phyloP scores from a whole-genome alignment of 35 echinoderm and acorn worm species.

The Stichopus chloronotus region DNA sequence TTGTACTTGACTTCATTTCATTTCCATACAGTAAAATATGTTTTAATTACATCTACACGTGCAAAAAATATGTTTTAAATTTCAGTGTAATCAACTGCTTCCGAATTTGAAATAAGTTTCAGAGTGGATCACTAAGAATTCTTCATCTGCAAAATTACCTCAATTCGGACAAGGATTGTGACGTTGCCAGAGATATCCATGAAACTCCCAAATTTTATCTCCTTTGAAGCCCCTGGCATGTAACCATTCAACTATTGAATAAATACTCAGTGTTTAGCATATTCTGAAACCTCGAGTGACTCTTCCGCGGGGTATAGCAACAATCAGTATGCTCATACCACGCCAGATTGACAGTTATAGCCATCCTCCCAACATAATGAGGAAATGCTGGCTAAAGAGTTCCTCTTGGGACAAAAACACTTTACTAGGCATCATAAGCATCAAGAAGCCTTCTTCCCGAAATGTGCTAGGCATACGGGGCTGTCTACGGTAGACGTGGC shows the following conservation, averaged over 20 bases:
- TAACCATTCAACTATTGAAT: conserved; percentile 19
- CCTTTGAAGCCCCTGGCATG: background rate
- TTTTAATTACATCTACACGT: too few relatives aligned
- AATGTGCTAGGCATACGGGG: too few relatives aligned
- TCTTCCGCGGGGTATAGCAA: background rate
- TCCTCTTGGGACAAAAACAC: conserved; percentile 37
- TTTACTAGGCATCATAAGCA: background rate
- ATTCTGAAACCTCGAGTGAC: conserved; percentile 36
- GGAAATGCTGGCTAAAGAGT: conserved; percentile 4
- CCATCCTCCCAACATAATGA: conserved; percentile 30
- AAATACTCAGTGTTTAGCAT: conserved; percentile 27
- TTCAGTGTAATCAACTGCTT: too few relatives aligned
- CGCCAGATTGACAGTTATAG: conserved; percentile 29
- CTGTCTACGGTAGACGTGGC: too few relatives aligned
- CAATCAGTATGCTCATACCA: conserved; percentile 3
- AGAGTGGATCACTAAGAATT: too few relatives aligned
- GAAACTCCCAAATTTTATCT: background rate
- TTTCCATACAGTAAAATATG: too few relatives aligned
- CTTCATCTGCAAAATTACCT: too few relatives aligned
- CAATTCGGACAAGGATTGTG: too few relatives aligned
- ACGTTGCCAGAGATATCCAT: too few relatives aligned
- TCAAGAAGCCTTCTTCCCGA: background rate
- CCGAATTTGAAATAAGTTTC: too few relatives aligned
- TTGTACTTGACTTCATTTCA: too few relatives aligned
- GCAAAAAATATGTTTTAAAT: too few relatives aligned